A percentile compares a stretch with the other conserved stretches of the same genome.
Evolutionary conservation across 2,113 vertebrate genomes (phyloP).

Genomic region (Seriola dumerili): DNA sequence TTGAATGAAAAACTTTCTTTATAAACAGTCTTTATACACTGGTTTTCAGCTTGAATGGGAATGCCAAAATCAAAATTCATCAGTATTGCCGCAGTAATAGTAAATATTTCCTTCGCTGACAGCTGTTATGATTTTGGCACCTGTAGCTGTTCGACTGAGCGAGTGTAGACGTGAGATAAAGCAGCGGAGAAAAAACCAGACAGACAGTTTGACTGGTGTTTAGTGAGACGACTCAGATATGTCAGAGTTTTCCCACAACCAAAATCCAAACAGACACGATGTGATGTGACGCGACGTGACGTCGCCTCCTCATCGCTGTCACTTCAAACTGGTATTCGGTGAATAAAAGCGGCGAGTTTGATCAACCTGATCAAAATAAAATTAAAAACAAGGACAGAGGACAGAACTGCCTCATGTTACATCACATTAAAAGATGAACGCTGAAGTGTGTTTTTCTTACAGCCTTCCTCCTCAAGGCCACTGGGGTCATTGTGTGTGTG

Average conservation of each 20-base stretch:
- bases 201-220: not conserved
- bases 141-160: not conserved
- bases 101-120: not conserved
- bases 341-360: not conserved
- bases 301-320: not conserved
- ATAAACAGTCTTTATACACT: too few species aligned
- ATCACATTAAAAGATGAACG: not conserved
- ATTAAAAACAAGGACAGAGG: not conserved
- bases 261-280: not conserved
- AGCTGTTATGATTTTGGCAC: not conserved
- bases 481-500: conserved; percentile 18
- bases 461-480: conserved; percentile 27
- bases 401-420: not conserved
- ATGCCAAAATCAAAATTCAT: not conserved
- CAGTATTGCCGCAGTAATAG: not conserved
- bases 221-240: not conserved
- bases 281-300: not conserved
- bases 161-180: not conserved
- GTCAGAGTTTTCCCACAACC: not conserved
- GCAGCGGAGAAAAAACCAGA: not conserved
- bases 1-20: too few species aligned
- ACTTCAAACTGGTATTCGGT: not conserved
- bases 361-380: too few species aligned
- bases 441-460: not conserved
- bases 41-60: not conserved